Evolutionary conservation across 1,140 invertebrate species (phyloP).

Genomic region (Macrobrachium nipponense): DNA sequence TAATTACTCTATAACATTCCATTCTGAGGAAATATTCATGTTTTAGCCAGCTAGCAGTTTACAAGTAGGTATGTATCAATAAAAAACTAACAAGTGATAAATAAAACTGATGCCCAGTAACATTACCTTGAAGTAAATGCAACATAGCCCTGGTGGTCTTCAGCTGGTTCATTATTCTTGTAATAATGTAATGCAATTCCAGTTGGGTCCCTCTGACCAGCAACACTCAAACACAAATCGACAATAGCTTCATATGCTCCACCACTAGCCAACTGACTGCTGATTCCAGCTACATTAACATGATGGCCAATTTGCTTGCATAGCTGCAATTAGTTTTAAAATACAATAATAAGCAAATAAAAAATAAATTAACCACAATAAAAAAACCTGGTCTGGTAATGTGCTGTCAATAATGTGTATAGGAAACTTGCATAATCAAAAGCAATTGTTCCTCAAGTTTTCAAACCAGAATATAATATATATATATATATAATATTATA

Average conservation of each 20-base stretch:
- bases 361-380: neutral
- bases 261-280: constrained; percentile 80
- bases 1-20: constrained; percentile 90
- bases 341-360: neutral
- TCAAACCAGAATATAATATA: too few species aligned
- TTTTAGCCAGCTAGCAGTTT: constrained; percentile 48
- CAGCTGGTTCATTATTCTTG: constrained; percentile 82
- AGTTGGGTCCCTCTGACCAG: constrained; percentile 87
- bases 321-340: constrained; percentile 71
- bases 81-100: neutral
- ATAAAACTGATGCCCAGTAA: too few species aligned
- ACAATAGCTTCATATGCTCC: constrained; percentile 87
- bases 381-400: neutral
- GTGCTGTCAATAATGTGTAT: too few species aligned
- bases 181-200: constrained; percentile 91
- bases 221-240: constrained; percentile 86
- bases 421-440: too few species aligned
- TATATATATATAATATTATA: too few species aligned
- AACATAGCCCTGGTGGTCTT: constrained; percentile 74
- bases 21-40: constrained; percentile 71
- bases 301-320: constrained; percentile 87
- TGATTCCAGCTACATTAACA: constrained; percentile 82
- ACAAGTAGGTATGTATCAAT: neutral
- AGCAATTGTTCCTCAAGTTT: too few species aligned
- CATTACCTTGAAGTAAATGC: constrained; percentile 64